Conservation (phyloP, 2,888 invertebrate species). For the Emesis furor region DNA sequence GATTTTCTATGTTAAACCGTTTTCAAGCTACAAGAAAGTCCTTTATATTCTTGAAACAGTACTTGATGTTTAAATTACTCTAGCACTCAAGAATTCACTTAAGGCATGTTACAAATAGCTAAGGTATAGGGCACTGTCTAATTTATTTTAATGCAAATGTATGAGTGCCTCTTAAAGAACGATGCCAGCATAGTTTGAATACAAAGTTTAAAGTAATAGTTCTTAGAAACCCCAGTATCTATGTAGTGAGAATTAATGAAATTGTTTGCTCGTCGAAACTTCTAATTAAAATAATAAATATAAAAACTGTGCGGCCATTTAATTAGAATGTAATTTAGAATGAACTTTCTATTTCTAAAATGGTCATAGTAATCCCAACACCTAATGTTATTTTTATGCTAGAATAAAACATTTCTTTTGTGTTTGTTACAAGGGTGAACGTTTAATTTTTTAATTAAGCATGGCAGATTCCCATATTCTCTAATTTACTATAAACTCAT, state of each 20-base stretch:
- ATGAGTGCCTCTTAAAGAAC: not conserved
- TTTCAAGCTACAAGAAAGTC: not conserved
- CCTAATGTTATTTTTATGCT: too few relatives aligned
- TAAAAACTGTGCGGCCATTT: too few relatives aligned
- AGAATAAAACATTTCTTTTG: too few relatives aligned
- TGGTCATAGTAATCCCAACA: too few relatives aligned
- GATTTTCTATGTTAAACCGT: not conserved
- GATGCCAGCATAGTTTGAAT: conserved; percentile 3
- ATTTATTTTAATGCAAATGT: conserved; percentile 4
- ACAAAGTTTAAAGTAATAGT: not conserved
- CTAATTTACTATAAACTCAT: too few relatives aligned
- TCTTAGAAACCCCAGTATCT: not conserved
- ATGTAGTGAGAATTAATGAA: not conserved
- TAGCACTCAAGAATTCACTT: conserved; percentile 19
- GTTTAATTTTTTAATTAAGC: too few relatives aligned
- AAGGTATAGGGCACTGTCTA: not conserved
- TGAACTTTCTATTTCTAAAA: too few relatives aligned
- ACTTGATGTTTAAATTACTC: conserved; percentile 12
- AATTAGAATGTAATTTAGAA: too few relatives aligned
- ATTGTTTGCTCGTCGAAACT: not conserved
- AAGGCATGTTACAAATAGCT: conserved; percentile 1
- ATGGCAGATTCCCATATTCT: too few relatives aligned
- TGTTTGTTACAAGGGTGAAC: too few relatives aligned
- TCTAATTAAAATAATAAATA: too few relatives aligned
- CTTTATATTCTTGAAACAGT: conserved; percentile 12